Conservation (phyloP, 2,888 invertebrate genomes). For the Agrochola circellaris region DNA sequence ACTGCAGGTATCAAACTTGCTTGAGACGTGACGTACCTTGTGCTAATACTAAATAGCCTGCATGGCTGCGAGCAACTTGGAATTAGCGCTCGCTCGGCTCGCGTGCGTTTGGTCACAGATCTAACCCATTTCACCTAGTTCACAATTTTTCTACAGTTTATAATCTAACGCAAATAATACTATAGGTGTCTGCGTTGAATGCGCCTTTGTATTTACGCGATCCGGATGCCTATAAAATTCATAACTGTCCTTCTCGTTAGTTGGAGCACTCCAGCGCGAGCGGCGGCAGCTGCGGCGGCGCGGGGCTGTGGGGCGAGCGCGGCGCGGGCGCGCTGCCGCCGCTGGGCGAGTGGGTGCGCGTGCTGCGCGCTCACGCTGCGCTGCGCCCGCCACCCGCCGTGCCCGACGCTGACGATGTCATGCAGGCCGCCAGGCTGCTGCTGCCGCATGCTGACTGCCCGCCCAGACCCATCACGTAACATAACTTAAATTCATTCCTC, state of each 20-base stretch:
- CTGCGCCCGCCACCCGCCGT: slow-evolving; percentile 94
- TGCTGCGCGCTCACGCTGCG: slow-evolving; percentile 95
- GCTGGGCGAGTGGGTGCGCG: slow-evolving; percentile 97
- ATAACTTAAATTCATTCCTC: neutral
- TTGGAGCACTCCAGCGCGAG: slow-evolving; percentile 91
- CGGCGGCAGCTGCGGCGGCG: slow-evolving; percentile 77
- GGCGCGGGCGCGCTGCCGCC: slow-evolving; percentile 97
- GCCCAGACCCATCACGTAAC: slow-evolving; percentile 93
- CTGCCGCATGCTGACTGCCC: slow-evolving; percentile 97
- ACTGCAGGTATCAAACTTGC: too few relatives aligned
- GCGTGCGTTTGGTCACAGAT: too few relatives aligned
- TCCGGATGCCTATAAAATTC: too few relatives aligned
- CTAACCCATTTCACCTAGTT: too few relatives aligned
- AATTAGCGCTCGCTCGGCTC: too few relatives aligned
- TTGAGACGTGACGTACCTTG: too few relatives aligned
- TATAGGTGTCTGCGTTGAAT: too few relatives aligned
- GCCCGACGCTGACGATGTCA: slow-evolving; percentile 96
- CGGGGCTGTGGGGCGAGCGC: slow-evolving; percentile 94
- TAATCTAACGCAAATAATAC: too few relatives aligned
- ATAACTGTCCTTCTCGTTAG: slow-evolving; percentile 72
- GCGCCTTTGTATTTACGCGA: too few relatives aligned
- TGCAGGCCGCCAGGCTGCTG: slow-evolving; percentile 96
- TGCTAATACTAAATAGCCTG: too few relatives aligned
- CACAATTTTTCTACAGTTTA: too few relatives aligned
- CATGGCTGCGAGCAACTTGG: too few relatives aligned